Evolutionary conservation across 2,888 invertebrate species (phyloP), one percentile per base, ranked within the genome.

Genomic region (Harmothoe impar): DNA sequence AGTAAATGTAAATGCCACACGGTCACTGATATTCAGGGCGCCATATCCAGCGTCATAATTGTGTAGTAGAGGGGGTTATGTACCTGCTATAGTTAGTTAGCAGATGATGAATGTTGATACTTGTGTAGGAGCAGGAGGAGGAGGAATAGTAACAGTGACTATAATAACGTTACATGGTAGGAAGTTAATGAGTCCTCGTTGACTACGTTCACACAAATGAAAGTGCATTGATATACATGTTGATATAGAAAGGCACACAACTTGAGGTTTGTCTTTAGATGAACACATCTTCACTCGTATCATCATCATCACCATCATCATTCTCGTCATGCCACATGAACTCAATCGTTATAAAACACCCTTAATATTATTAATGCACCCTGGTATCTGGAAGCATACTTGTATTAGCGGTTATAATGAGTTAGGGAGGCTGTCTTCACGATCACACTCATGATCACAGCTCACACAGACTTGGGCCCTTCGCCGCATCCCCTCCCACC

Each of bases 171-270:
- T 62, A 62, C 62, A 62, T 62, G 62, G 43, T 81, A 81, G 20
- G n/a, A 81, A 81, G 81, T 33, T 81, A 23, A 81, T 81, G 43
- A 33, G 33, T 23, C 81, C 33, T 81, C 81, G 81, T 81, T 81
- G 81, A 81, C 81, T 81, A 81, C 81, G 33, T 33, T 43, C 81
- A 81, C 81, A 81, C 81, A 81, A 81, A 33, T 81, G 31, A 81
- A 77, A 77, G 77, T 77, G 77, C 77, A 77, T 77, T 25, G 25
- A 29, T 77, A 77, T 77, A 77, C 62, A 77, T 81, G 81, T 81
- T 81, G 43, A 81, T 81, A 81, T 81, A 81, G 81, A 81, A 81
- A 81, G 81, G 81, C 81, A 81, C 81, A 81, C 81, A 81, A 81
- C 81, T 81, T 81, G 81, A 81, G 81, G 81, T 81, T 43, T 43